Base-by-base conservation (phyloP, 2,113 vertebrate species). In the Aix galericulata region DNA sequence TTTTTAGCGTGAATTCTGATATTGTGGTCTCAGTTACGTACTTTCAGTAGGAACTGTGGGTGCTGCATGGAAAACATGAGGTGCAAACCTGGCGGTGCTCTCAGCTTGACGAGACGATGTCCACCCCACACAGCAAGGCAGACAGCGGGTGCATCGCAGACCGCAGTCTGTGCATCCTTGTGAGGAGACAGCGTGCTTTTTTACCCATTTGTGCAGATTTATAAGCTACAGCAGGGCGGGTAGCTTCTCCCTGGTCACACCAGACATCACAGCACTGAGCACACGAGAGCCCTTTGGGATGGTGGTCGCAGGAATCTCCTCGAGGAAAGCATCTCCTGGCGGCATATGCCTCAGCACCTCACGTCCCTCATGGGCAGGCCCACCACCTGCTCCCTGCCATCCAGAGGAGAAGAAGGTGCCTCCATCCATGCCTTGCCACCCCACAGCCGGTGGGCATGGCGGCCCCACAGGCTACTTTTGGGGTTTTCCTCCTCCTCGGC, bases 101-200 rank as follows among this genome's bases (percentile, higher is more conserved):
- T 6, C 4, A 3, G 50, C 12, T 21, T 0, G 17, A 25, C 1
- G 5, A 11, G 31, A 27, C 16, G 3, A 8, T 12, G n/a, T 40
- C 27, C 16, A 16, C 59, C 13, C 50, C 50, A 21, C 26, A 26
- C 60, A 27, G 36, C 60, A 17, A 25, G 14, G 13, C 8, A 40
- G 27, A 2, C 5, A 9, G 23, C 4, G 6, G 13, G 17, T 3
- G 12, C 68, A 12, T 2, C 1, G 4, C 53, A 9, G 29, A 46
- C 0, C 2, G 23, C 8, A 4, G 7, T 2, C 44, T 2, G 48
- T 8, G 17, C 50, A 9, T 3, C 42, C 15, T 17, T 18, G 1
- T 3, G 31, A 6, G 38, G 6, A 9, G 13, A 32, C 17, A 17
- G 32, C 23, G 13, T 12, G 38, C 21, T 20, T 21, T 1, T 3